Conservation (phyloP, 2,113 vertebrate species). For the Calyptomena viridis region DNA sequence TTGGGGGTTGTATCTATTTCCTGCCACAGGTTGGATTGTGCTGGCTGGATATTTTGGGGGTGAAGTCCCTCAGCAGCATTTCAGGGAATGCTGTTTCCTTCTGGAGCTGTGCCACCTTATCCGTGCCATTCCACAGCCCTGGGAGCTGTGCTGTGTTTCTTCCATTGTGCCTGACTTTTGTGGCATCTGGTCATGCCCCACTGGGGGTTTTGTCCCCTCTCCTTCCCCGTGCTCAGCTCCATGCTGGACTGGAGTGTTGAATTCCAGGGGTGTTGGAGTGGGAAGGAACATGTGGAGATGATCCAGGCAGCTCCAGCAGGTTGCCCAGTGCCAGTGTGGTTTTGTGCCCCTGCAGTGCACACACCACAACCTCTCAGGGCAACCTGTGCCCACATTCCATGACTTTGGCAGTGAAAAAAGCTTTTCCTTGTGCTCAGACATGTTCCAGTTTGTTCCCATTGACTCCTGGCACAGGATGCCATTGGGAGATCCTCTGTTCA, state of each 20-base stretch:
- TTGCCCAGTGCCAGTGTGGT: not conserved
- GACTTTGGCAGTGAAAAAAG: not conserved
- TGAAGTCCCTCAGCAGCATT: not conserved
- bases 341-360: too few species aligned
- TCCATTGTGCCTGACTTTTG: not conserved
- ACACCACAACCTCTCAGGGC: not conserved
- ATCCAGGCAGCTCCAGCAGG: not conserved
- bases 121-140: not conserved
- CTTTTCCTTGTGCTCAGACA: not conserved
- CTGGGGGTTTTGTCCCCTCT: not conserved
- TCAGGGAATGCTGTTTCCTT: not conserved
- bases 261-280: not conserved
- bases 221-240: not conserved
- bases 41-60: not conserved
- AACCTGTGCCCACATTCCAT: accelerated
- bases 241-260: not conserved
- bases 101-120: not conserved
- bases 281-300: not conserved
- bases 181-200: not conserved
- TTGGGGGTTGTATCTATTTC: not conserved
- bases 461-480: not conserved
- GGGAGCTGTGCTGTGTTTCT: not conserved
- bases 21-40: not conserved
- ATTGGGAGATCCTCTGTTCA: not conserved
- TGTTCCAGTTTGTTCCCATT: not conserved